phyloP scores from a whole-genome alignment of 2,113 vertebrate genomes.

The Phyllostomus discolor region DNA sequence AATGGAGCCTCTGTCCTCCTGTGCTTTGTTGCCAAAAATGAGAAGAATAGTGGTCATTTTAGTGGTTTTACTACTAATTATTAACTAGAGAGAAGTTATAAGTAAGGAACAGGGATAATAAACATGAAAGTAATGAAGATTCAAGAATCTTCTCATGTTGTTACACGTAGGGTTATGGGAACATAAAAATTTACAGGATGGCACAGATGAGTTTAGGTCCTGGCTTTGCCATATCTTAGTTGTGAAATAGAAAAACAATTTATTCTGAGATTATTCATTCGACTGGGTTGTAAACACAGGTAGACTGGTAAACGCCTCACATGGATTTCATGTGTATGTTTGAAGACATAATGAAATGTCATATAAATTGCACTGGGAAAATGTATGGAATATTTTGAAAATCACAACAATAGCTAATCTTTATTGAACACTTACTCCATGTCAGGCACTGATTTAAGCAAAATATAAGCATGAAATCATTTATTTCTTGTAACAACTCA shows the following conservation, averaged over 20 bases:
- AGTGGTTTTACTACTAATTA: slow-evolving; percentile 54
- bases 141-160: slow-evolving; percentile 1
- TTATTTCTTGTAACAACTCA: not conserved
- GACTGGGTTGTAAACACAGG: not conserved
- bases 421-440: not conserved
- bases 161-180: not conserved
- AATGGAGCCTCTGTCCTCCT: slow-evolving; percentile 3
- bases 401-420: not conserved
- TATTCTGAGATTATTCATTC: not conserved
- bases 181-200: not conserved
- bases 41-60: slow-evolving; percentile 46
- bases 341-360: not conserved
- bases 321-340: not conserved
- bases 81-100: slow-evolving; percentile 37
- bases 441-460: not conserved
- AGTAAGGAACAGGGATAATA: not conserved
- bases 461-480: not conserved
- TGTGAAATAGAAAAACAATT: not conserved
- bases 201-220: not conserved
- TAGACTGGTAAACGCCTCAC: not conserved
- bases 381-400: not conserved
- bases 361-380: not conserved
- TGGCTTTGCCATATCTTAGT: not conserved
- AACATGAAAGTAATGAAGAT: not conserved
- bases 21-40: slow-evolving; percentile 6